Evolutionary conservation across 2,888 invertebrate genomes (phyloP).

Genomic region (Apamea crenata): DNA sequence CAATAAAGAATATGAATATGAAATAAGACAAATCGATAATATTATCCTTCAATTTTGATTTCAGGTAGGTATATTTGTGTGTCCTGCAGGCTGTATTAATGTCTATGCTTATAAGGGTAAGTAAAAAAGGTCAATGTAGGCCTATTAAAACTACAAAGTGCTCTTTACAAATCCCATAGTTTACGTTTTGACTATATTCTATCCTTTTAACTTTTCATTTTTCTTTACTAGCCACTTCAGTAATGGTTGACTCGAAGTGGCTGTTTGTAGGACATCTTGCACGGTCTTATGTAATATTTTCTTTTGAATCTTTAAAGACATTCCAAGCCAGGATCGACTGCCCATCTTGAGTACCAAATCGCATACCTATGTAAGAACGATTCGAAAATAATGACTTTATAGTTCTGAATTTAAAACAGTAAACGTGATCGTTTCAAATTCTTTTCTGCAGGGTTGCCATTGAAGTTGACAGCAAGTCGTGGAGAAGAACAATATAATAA

Average conservation of each 20-base stretch:
- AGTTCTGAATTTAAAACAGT: conserved; percentile 8
- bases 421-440: conserved; percentile 40
- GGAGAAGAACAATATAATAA: conserved; percentile 49
- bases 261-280: not conserved
- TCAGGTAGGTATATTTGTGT: not conserved
- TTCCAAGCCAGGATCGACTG: not conserved
- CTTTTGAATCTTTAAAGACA: not conserved
- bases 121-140: not conserved
- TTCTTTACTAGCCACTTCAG: not conserved
- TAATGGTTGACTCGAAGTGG: not conserved
- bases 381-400: conserved; percentile 1
- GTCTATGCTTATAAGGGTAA: not conserved
- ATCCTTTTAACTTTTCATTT: not conserved
- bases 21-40: no score
- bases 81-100: not conserved
- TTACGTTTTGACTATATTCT: not conserved
- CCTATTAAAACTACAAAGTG: not conserved
- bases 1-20: no score
- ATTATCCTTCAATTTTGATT: conserved; percentile 1
- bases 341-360: not conserved
- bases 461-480: conserved; percentile 46
- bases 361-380: not conserved
- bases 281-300: not conserved
- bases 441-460: conserved; percentile 11
- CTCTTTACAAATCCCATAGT: not conserved